Base-by-base conservation (phyloP, 2,888 invertebrate genomes). In the Polia nebulosa region DNA sequence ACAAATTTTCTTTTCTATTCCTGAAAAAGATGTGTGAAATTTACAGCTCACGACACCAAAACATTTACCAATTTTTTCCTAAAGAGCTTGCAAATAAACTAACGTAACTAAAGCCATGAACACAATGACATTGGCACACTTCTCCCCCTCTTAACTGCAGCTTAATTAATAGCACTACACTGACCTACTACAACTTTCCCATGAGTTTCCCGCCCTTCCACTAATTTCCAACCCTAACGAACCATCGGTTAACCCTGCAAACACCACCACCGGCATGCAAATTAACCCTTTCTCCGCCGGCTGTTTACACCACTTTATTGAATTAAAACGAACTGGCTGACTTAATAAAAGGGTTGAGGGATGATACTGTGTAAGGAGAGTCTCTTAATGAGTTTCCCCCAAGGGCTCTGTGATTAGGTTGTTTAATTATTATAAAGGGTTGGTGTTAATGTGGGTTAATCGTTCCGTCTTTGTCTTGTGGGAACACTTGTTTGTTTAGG, bases 191-290 rank as follows among this genome's bases (percentile, higher is more conserved):
- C 90, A 93, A 95, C 85, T 91, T 95, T 95, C 93, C 94, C 94
- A 92, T 91, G 92, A 90, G 82, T 93, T 92, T 92, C 87, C 93
- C 87, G 76, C 82, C 91, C 93, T 92, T 75, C 88, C 73, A 88
- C 91, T 95, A 95, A 95, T 95, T 95, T 94, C 88, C 87, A 87
- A 89, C 95, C 94, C 94, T 95, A 95, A 95, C 94, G 92, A 95
- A 94, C 91, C 90, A 89, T 87, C 91, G 92, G 95, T 95, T 95
- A 95, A 94, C 95, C 94, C 94, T 90, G 91, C 92, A 88, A 92
- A 92, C 88, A 88, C 91, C 91, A 92, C 91, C 88, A 88, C 91
- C 90, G 89, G 91, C 94, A 95, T 94, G 95, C 94, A 95, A 95
- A 95, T 95, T 94, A 95, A 95, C 95, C 95, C 95, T 95, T 95